Conservation (phyloP, 2,888 invertebrate genomes). For the Sipha maydis region DNA sequence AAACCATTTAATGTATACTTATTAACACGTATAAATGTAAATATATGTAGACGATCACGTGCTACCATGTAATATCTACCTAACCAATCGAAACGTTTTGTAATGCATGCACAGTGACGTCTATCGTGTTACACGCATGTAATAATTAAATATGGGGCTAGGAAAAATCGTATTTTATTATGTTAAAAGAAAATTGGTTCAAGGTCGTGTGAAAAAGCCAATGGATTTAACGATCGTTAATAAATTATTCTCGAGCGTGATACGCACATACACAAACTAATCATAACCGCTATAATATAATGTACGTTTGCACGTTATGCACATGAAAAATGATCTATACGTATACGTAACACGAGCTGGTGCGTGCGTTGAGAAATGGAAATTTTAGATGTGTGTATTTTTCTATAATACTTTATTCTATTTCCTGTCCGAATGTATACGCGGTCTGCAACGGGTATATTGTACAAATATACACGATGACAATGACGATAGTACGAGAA, state of each 20-base stretch:
- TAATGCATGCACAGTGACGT: no score
- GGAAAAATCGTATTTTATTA: not conserved
- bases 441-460: not conserved
- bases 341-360: not conserved
- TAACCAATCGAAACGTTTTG: not conserved
- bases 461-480: conserved; percentile 10
- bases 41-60: not conserved
- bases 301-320: no score
- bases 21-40: not conserved
- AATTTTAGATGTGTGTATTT: not conserved
- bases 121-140: no score
- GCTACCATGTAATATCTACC: not conserved
- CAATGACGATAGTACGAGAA: not conserved
- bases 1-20: conserved; percentile 23
- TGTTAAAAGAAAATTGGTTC: not conserved
- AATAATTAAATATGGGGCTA: not conserved
- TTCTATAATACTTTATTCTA: not conserved
- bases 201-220: not conserved
- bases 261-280: not conserved
- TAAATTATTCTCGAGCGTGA: not conserved
- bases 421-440: not conserved
- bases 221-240: not conserved
- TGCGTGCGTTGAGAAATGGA: not conserved
- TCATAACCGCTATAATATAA: not conserved
- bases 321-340: no score